These are phyloP conservation scores for Muntiacus muntjak DNA, from an alignment of 2,113 vertebrate genomes.

Conservation along the genomic window DNA sequence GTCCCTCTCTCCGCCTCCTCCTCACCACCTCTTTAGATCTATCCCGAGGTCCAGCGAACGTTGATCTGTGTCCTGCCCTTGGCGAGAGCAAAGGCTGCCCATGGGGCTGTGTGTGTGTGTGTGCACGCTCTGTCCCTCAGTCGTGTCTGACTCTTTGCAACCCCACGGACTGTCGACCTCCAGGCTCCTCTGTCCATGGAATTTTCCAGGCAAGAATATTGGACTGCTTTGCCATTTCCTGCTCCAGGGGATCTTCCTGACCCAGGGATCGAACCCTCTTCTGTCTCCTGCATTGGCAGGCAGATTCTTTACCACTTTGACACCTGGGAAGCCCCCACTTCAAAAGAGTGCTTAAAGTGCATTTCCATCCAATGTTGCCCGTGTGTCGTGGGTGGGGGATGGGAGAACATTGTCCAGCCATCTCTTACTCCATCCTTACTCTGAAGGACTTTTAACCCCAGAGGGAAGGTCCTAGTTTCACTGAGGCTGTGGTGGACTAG, in stretches of 20 bases:
- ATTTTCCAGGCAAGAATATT: not conserved
- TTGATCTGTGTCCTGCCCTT: not conserved
- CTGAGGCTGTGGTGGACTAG: not conserved
- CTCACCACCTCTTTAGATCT: no score
- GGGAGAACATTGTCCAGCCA: rapidly evolving
- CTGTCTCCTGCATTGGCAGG: not conserved
- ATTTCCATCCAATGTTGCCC: not conserved
- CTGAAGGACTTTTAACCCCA: not conserved
- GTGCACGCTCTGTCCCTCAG: not conserved
- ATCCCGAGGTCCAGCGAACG: not conserved
- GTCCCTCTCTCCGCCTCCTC: not conserved
- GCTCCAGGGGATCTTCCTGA: not conserved
- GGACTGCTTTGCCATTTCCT: not conserved
- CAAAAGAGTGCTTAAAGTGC: not conserved
- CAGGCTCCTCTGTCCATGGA: not conserved
- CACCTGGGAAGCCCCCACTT: not conserved
- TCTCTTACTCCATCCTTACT: not conserved
- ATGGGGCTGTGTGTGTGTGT: not conserved
- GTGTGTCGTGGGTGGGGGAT: not conserved
- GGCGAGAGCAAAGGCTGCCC: not conserved
- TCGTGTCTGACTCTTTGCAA: not conserved
- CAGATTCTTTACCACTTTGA: not conserved
- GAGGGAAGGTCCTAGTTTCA: not conserved
- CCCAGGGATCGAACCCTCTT: not conserved
- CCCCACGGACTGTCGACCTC: not conserved